These are phyloP conservation scores for Limnephilus marmoratus DNA, from an alignment of 2,888 invertebrate species.

Conservation along the genomic window DNA sequence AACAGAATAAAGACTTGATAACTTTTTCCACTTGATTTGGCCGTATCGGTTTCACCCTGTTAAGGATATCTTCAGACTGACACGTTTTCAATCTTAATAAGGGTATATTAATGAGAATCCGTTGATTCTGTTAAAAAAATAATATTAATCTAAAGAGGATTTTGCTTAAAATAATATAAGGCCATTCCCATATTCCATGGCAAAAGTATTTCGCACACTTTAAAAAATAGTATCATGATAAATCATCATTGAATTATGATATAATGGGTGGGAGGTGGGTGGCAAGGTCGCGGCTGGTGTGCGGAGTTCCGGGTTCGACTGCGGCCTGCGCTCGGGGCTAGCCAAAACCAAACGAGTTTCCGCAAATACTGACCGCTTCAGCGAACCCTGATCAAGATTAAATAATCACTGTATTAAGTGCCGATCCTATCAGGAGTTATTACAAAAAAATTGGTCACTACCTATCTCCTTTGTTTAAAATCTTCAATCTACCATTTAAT, in stretches of 20 bases:
- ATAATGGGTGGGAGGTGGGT: not conserved
- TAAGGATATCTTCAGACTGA: not conserved
- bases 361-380: slow-evolving; percentile 6
- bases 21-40: too few species aligned
- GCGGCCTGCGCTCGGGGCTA: slow-evolving; percentile 85
- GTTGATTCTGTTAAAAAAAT: not conserved
- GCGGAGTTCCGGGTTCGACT: slow-evolving; percentile 91
- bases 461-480: not conserved
- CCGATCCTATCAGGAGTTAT: not conserved
- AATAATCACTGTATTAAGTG: not conserved
- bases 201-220: not conserved
- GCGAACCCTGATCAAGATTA: not conserved
- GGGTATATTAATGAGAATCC: not conserved
- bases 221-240: not conserved
- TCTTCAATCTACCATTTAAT: not conserved
- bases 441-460: not conserved
- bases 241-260: slow-evolving; percentile 9
- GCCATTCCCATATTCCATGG: slow-evolving; percentile 2
- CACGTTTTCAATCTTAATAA: not conserved
- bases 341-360: slow-evolving; percentile 72
- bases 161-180: not conserved
- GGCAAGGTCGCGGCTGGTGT: slow-evolving; percentile 23
- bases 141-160: not conserved
- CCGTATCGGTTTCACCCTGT: too few species aligned
- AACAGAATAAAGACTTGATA: too few species aligned